Evolutionary conservation across 1,140 invertebrate species (phyloP).

Genomic region (Conus ventricosus): DNA sequence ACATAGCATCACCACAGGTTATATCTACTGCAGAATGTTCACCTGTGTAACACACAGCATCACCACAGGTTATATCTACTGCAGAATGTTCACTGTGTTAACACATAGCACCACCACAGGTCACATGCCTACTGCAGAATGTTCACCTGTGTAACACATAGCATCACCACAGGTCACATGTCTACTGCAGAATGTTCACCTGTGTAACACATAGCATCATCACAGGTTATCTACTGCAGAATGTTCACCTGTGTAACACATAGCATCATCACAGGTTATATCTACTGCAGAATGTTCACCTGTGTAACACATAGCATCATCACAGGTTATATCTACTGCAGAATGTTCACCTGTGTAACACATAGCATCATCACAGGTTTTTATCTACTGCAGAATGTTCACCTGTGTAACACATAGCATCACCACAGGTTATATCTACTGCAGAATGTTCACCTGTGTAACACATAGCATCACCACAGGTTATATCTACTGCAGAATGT

Average conservation of each 20-base stretch:
- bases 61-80: not conserved
- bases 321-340: not conserved
- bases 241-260: not conserved
- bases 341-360: not conserved
- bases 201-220: not conserved
- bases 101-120: not conserved
- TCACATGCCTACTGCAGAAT: not conserved
- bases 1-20: not conserved
- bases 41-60: not conserved
- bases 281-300: constrained; percentile 4
- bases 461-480: not conserved
- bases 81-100: not conserved
- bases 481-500: not conserved
- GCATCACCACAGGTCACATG: too few species aligned
- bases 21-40: not conserved
- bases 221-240: not conserved
- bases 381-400: not conserved
- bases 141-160: not conserved
- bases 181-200: constrained; percentile 7
- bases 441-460: not conserved
- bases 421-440: not conserved
- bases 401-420: not conserved
- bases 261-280: too few species aligned
- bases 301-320: not conserved
- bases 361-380: not conserved